phyloP scores from a whole-genome alignment of 1,140 invertebrate genomes.

The Diorhabda carinulata region DNA sequence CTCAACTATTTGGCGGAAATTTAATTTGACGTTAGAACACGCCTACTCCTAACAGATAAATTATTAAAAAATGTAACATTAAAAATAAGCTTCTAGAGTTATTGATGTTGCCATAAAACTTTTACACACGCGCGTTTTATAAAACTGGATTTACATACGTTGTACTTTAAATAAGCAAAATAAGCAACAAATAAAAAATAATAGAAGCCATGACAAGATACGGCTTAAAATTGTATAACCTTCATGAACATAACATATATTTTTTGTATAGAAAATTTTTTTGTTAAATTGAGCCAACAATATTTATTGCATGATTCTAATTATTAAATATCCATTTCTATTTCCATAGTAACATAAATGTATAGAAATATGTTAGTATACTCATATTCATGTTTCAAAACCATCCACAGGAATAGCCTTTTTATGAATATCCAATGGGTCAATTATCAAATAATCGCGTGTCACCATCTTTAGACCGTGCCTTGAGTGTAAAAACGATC shows the following conservation, averaged over 20 bases:
- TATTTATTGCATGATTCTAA: too few relatives aligned
- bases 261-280: too few relatives aligned
- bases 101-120: neutral
- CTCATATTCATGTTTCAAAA: slow-evolving; percentile 3
- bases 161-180: neutral
- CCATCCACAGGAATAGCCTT: slow-evolving; percentile 4
- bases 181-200: neutral
- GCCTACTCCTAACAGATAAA: too few relatives aligned
- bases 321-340: too few relatives aligned
- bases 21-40: too few relatives aligned
- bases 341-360: too few relatives aligned
- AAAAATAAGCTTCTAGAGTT: neutral
- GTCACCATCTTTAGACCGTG: slow-evolving; percentile 4
- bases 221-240: too few relatives aligned
- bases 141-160: neutral
- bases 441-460: slow-evolving; percentile 12
- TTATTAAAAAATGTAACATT: neutral
- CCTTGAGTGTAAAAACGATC: slow-evolving; percentile 2
- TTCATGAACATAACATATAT: too few relatives aligned
- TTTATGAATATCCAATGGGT: slow-evolving; percentile 10
- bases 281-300: too few relatives aligned
- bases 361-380: too few relatives aligned
- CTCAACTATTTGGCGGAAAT: too few relatives aligned
- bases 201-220: too few relatives aligned
- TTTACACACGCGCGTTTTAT: neutral